Conservation (phyloP, 2,113 vertebrate genomes). For the Xiphophorus couchianus region DNA sequence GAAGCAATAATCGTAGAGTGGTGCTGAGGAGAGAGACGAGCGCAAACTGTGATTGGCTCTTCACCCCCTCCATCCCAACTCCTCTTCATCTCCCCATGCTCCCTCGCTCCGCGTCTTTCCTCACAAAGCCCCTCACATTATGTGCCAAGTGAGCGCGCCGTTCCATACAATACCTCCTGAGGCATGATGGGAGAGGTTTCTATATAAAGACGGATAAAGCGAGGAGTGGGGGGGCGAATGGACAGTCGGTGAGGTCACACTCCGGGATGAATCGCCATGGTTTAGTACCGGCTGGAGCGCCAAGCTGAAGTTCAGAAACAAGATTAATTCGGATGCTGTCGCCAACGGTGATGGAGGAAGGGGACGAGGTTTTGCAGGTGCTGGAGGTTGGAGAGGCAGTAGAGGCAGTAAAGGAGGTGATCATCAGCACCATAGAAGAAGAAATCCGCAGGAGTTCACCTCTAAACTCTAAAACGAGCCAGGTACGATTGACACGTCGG, state of each 20-base stretch:
- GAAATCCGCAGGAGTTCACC: slow-evolving; percentile 31
- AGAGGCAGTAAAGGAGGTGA: slow-evolving; percentile 54
- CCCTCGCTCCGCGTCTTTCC: slow-evolving; percentile 33
- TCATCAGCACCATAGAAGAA: slow-evolving; percentile 57
- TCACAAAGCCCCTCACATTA: slow-evolving; percentile 57
- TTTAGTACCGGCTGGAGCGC: slow-evolving; percentile 1
- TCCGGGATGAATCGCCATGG: slow-evolving; percentile 21
- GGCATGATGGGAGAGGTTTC: slow-evolving; percentile 67
- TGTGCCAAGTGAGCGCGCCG: slow-evolving; percentile 52
- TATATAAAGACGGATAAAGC: slow-evolving; percentile 66
- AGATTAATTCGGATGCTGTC: slow-evolving; percentile 27
- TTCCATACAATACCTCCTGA: slow-evolving; percentile 62
- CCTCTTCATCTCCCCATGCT: slow-evolving; percentile 6
- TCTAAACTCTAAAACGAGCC: slow-evolving; percentile 42
- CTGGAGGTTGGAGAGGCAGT: slow-evolving; percentile 9
- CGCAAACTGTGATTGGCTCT: slow-evolving; percentile 41
- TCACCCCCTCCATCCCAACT: slow-evolving; percentile 11
- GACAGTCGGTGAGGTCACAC: slow-evolving; percentile 44
- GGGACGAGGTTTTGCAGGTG: slow-evolving; percentile 57
- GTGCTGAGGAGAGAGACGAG: slow-evolving; percentile 54
- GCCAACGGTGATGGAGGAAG: slow-evolving; percentile 37
- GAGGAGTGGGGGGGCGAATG: slow-evolving; percentile 15
- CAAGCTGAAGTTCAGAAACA: neutral
- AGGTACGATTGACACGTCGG: slow-evolving; percentile 48
- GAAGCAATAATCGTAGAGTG: slow-evolving; percentile 74